Percentiles rank a stretch among this genome's conserved stretches.
phyloP scores from a whole-genome alignment of 1,140 invertebrate genomes.

The Anagrus nilaparvatae region DNA sequence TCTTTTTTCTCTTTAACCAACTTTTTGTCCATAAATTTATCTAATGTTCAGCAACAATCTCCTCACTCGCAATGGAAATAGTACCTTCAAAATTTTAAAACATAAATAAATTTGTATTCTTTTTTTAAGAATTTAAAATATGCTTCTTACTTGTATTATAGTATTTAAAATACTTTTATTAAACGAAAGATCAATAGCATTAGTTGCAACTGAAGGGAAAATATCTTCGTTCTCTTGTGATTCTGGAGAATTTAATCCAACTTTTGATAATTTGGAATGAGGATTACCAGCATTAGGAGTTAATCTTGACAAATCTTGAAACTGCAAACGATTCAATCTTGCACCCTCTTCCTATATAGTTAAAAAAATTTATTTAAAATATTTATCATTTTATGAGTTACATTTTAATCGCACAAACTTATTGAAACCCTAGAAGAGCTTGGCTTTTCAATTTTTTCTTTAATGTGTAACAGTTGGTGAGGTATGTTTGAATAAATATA shows the following conservation, averaged over 20 bases:
- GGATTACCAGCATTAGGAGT: conserved; percentile 23
- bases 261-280: conserved; percentile 33
- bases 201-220: conserved; percentile 17
- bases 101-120: no score
- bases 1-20: conserved; percentile 71
- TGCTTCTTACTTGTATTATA: no score
- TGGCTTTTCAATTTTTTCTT: conserved; percentile 28
- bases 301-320: conserved; percentile 26
- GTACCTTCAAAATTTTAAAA: conserved; percentile 10
- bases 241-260: conserved; percentile 29
- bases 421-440: conserved; percentile 35
- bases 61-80: conserved; percentile 38
- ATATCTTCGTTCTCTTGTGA: conserved; percentile 33
- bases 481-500: no score
- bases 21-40: conserved; percentile 73
- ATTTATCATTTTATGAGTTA: no score
- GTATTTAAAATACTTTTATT: conserved; percentile 35
- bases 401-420: no score
- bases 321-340: conserved; percentile 34
- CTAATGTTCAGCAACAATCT: conserved; percentile 65
- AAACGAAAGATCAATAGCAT: conserved; percentile 24
- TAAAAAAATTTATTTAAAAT: no score
- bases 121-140: no score
- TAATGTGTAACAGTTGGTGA: conserved; percentile 14
- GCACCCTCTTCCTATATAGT: conserved; percentile 29